phyloP scores from a whole-genome alignment of 1,140 invertebrate species.

The Eciton burchellii region DNA sequence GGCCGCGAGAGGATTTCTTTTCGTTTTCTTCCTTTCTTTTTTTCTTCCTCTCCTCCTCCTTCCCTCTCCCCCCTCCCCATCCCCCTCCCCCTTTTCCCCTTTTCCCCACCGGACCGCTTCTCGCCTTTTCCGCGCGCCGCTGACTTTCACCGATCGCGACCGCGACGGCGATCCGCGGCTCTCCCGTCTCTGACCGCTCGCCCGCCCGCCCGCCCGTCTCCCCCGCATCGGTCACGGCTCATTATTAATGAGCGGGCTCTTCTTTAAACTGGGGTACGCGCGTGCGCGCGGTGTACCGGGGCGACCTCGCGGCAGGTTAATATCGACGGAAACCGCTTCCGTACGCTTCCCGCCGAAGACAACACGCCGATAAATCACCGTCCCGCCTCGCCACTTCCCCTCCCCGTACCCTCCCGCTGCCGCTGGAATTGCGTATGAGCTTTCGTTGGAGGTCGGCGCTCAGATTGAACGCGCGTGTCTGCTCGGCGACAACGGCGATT shows the following conservation, averaged over 20 bases:
- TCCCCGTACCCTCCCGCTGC: not conserved
- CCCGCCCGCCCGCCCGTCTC: conserved; percentile 57
- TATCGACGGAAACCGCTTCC: conserved; percentile 50
- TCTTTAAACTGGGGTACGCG: conserved; percentile 72
- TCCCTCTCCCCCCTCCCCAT: too few relatives aligned
- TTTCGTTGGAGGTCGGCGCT: not conserved
- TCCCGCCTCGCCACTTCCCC: conserved; percentile 4
- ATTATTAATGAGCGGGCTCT: conserved; percentile 73
- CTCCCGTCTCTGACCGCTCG: too few relatives aligned
- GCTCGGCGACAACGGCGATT: not conserved
- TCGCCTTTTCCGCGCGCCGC: conserved; percentile 64
- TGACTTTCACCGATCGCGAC: conserved; percentile 68
- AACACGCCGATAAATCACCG: conserved; percentile 50
- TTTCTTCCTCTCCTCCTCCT: too few relatives aligned
- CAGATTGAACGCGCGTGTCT: not conserved
- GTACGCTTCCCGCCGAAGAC: conserved; percentile 24
- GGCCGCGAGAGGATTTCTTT: conserved; percentile 74
- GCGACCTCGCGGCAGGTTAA: conserved; percentile 54
- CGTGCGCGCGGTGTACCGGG: conserved; percentile 21
- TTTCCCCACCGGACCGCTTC: too few relatives aligned
- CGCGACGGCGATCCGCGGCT: not conserved
- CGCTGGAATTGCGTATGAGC: not conserved
- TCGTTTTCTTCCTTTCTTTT: conserved; percentile 75
- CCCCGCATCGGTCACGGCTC: conserved; percentile 73
- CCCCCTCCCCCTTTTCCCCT: too few relatives aligned